Evolutionary conservation across 2,888 invertebrate genomes (phyloP).

Genomic region (Molorchus minor): DNA sequence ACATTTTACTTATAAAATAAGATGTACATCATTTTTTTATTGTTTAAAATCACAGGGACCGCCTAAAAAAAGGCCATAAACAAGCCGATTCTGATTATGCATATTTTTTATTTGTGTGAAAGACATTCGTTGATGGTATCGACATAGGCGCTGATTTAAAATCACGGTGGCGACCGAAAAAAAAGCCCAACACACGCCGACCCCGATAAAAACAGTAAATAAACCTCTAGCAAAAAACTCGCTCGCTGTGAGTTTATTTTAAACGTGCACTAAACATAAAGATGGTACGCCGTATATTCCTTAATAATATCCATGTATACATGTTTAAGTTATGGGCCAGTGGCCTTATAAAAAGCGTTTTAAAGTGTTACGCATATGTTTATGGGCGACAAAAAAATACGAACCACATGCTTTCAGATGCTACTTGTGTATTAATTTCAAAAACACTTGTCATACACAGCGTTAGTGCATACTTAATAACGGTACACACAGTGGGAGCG

Average conservation of each 20-base stretch:
- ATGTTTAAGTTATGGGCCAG: slow-evolving; percentile 51
- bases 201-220: slow-evolving; percentile 29
- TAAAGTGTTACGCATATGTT: slow-evolving; percentile 50
- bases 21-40: too few species aligned
- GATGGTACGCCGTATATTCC: slow-evolving; percentile 36
- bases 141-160: too few species aligned
- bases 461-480: slow-evolving; percentile 29
- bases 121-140: too few species aligned
- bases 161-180: too few species aligned
- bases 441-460: slow-evolving; percentile 48
- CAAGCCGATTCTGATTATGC: too few species aligned
- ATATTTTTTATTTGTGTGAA: too few species aligned
- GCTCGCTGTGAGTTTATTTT: slow-evolving; percentile 44
- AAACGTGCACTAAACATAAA: slow-evolving; percentile 38
- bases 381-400: slow-evolving; percentile 49
- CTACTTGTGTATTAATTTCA: slow-evolving; percentile 46
- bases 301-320: too few species aligned
- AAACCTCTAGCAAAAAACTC: slow-evolving; percentile 24
- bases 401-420: slow-evolving; percentile 47
- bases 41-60: too few species aligned
- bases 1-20: too few species aligned
- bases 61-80: too few species aligned
- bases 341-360: slow-evolving; percentile 50
- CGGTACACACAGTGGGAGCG: too few species aligned
- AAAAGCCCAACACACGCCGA: slow-evolving; percentile 28